These are phyloP conservation scores for Orchesella cincta DNA, from an alignment of 1,140 invertebrate species.

Conservation along the genomic window DNA sequence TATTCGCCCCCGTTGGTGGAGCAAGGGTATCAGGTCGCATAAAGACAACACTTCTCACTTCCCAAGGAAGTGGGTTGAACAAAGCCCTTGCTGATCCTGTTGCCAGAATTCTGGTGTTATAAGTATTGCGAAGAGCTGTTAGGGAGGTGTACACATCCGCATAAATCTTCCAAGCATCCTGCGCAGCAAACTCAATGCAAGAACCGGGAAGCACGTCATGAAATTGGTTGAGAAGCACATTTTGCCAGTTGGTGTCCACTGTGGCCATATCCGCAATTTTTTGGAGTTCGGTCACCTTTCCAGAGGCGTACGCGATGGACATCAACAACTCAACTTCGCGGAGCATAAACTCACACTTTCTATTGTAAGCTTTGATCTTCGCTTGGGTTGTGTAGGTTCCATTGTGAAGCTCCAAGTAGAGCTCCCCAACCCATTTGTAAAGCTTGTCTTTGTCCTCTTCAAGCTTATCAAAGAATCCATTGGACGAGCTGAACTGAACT, in stretches of 20 bases:
- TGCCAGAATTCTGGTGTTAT: conserved; percentile 30
- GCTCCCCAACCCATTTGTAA: conserved; percentile 61
- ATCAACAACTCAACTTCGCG: conserved; percentile 54
- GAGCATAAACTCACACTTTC: conserved; percentile 59
- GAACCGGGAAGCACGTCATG: conserved; percentile 64
- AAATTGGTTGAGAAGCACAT: conserved; percentile 62
- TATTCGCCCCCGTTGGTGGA: conserved; percentile 39
- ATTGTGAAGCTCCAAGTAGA: conserved; percentile 64
- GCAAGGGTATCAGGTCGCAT: conserved; percentile 33
- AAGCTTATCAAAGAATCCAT: conserved; percentile 58
- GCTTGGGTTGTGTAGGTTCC: conserved; percentile 64
- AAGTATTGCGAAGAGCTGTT: conserved; percentile 28
- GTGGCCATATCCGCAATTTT: conserved; percentile 22
- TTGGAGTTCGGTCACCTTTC: conserved; percentile 20
- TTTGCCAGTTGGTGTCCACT: conserved; percentile 58
- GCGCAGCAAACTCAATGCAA: conserved; percentile 56
- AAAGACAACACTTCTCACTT: conserved; percentile 41
- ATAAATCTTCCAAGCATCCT: conserved; percentile 44
- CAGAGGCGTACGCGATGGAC: conserved; percentile 31
- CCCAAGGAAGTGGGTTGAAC: conserved; percentile 45
- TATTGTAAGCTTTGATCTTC: conserved; percentile 59
- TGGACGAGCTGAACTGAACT: conserved; percentile 58
- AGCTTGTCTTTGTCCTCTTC: conserved; percentile 57
- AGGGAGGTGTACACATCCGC: conserved; percentile 35
- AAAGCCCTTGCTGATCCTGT: conserved; percentile 14